phyloP scores from a whole-genome alignment of 2,888 invertebrate species.

The Caenorhabditis sp. region DNA sequence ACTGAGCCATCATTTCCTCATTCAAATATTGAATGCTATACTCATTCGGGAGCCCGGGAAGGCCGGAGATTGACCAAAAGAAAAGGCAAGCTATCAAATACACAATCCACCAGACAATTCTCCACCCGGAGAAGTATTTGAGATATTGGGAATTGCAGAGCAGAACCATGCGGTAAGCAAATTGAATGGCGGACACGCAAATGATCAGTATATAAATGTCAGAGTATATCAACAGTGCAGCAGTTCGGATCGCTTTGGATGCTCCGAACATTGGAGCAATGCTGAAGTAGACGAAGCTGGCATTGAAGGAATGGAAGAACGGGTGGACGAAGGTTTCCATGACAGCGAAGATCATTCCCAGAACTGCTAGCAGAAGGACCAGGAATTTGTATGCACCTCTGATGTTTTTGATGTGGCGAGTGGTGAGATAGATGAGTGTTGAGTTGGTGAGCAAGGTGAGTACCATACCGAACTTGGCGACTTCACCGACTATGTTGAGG shows the following conservation, averaged over 20 bases:
- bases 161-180: background rate
- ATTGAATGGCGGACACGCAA: background rate
- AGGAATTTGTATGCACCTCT: background rate
- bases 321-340: background rate
- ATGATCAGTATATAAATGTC: background rate
- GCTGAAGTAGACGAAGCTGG: constrained; percentile 1
- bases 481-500: background rate
- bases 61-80: background rate
- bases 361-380: background rate
- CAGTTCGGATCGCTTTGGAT: background rate
- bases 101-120: background rate
- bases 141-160: background rate
- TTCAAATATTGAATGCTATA: background rate
- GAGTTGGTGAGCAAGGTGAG: background rate
- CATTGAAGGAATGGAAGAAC: background rate
- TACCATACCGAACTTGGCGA: background rate
- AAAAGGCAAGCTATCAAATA: background rate
- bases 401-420: constrained; percentile 1
- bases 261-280: background rate
- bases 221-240: background rate
- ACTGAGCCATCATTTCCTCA: background rate
- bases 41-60: background rate
- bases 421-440: background rate
- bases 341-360: background rate
- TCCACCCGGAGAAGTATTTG: background rate